A percentile compares a stretch with the other conserved stretches of the same genome.
These are phyloP conservation scores for Glandiceps talaboti DNA, from an alignment of 53 echinoderm and acorn worm genomes.

Conservation along the genomic window DNA sequence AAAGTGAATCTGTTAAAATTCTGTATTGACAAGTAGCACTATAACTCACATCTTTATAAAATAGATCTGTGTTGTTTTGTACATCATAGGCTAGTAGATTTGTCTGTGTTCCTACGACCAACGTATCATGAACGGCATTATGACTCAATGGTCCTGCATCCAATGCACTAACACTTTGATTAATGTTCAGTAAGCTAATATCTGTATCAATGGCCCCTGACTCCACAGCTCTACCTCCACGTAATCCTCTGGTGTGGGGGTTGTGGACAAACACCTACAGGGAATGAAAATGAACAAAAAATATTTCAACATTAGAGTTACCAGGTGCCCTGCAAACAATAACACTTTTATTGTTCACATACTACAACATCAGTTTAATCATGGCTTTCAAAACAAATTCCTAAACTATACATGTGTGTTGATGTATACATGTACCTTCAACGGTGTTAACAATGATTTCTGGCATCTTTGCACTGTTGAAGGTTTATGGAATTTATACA, in stretches of 20 bases:
- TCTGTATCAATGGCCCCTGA: conserved; percentile 60
- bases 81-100: conserved; percentile 94
- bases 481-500: too few species aligned
- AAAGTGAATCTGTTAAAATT: background rate
- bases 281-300: background rate
- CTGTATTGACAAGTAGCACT: too few species aligned
- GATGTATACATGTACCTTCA: too few species aligned
- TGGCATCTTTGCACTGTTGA: too few species aligned
- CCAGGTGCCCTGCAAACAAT: too few species aligned
- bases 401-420: too few species aligned
- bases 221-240: conserved; percentile 59
- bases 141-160: conserved; percentile 70
- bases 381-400: too few species aligned
- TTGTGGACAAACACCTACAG: conserved; percentile 92
- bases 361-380: too few species aligned
- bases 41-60: conserved; percentile 96
- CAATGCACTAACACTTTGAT: conserved; percentile 68
- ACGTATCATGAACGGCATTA: conserved; percentile 56
- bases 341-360: too few species aligned
- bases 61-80: conserved; percentile 95
- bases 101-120: conserved; percentile 94
- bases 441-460: too few species aligned
- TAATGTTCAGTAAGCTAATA: conserved; percentile 83
- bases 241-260: conserved; percentile 51
- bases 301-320: too few species aligned